Base-by-base conservation (phyloP, 2,797 vertebrate genomes). In the Melanogrammus aeglefinus region DNA sequence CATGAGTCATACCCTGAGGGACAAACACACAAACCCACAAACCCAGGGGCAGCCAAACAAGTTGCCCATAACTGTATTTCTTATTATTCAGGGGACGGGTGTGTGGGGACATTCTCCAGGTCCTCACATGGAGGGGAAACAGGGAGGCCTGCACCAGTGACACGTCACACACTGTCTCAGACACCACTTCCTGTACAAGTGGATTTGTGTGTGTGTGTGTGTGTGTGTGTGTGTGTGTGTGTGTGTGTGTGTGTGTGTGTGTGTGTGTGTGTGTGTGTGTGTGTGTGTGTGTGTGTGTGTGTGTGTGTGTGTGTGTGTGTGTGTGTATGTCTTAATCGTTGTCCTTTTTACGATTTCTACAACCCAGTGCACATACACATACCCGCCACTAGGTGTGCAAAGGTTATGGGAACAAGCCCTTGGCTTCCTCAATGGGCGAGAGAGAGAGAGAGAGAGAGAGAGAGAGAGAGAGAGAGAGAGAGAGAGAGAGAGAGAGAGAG, bases 361-460 rank as follows among this genome's bases (percentile, higher is more conserved):
- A 78, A 9, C 44, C 3, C 13, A 3, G 51, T n/a, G 21, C 83
- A 76, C 74, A 63, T 81, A 72, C 18, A 69, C 72, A 33, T 38
- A 79, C 74, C 73, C 82, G 86, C 80, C 88, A 86, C 85, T 79
- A 81, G 83, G 84, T 84, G 88, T 84, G 63, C 78, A 83, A 85
- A 79, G 88, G 87, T 90, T 91, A 87, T 91, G 88, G 86, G 89
- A 89, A 90, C 81, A 57, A 89, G 78, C 81, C 73, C 80, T 88
- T 86, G 83, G 87, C 86, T 78, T 24, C 76, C 79, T 73, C 82
- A 78, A 74, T 69, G 66, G 47, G 29, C 73, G 72, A 7, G 47
- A 78, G 79, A 33, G 70, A 82, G 76, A 47, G 70, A 85, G 77
- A 77, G 6, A 1, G 38, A 83, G 79, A 36, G 8, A n/a, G n/a